Evolutionary conservation across 2,888 invertebrate genomes (phyloP).

Genomic region (Microplitis manilae): DNA sequence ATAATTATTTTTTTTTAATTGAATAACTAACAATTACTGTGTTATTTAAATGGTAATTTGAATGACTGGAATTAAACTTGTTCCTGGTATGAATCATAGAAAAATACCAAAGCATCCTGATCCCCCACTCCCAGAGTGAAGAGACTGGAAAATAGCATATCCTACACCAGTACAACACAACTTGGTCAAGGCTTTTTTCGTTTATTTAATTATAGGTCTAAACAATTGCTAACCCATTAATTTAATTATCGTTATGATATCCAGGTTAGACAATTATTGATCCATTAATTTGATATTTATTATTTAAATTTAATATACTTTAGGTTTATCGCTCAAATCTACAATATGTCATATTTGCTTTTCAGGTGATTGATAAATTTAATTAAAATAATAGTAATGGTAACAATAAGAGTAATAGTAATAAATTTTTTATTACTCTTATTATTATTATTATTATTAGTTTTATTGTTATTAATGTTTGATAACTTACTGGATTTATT

Average conservation of each 20-base stretch:
- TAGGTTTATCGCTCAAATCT: neutral
- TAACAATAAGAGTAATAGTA: neutral
- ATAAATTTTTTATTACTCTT: neutral
- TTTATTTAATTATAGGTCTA: slow-evolving; percentile 17
- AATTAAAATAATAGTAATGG: neutral
- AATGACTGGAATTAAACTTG: slow-evolving; percentile 28
- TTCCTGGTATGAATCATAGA: slow-evolving; percentile 38
- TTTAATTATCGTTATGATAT: neutral
- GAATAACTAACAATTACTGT: neutral
- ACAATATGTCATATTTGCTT: neutral
- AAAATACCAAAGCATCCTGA: slow-evolving; percentile 36
- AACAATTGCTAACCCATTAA: slow-evolving; percentile 15
- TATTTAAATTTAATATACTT: neutral
- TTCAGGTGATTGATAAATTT: neutral
- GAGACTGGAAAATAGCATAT: slow-evolving; percentile 1
- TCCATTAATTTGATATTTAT: neutral
- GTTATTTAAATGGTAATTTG: neutral
- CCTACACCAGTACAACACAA: slow-evolving; percentile 9
- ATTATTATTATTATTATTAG: neutral
- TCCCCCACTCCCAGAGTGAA: slow-evolving; percentile 22
- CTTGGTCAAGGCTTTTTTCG: slow-evolving; percentile 35
- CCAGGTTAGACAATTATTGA: neutral
- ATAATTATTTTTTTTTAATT: neutral
- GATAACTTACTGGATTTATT: slow-evolving; percentile 15
- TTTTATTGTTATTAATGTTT: neutral